Evolutionary conservation across 92 coral and sea anemone species (phyloP).

Genomic region (Phenganax subtilis): DNA sequence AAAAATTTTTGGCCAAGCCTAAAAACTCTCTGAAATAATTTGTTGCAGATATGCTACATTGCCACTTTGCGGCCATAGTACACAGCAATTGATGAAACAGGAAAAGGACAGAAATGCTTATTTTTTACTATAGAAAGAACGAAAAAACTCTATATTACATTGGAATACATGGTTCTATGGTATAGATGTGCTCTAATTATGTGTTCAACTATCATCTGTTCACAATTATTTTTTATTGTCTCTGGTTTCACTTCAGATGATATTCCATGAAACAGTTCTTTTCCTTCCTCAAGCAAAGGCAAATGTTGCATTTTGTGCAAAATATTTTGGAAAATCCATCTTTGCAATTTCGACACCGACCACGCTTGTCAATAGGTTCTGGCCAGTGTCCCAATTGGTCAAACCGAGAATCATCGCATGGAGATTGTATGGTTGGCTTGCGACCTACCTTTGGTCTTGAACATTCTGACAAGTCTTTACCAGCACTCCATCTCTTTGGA

Average conservation of each 20-base stretch:
- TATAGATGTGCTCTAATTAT: not conserved
- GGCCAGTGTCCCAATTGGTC: conserved; percentile 41
- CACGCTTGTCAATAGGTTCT: conserved; percentile 21
- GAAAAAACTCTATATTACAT: not conserved
- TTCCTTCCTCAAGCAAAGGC: conserved; percentile 36
- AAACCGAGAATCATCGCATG: conserved; percentile 18
- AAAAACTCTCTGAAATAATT: not conserved
- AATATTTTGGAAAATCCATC: conserved; percentile 24
- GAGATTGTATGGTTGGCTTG: conserved; percentile 32
- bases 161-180: not conserved
- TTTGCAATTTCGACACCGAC: conserved; percentile 36
- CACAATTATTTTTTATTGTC: not conserved
- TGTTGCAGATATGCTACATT: conserved; percentile 20
- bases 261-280: conserved; percentile 38
- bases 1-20: no score
- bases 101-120: not conserved
- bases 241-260: not conserved
- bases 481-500: not conserved
- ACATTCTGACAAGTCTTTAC: not conserved
- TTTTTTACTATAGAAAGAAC: not conserved
- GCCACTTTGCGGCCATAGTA: conserved; percentile 10
- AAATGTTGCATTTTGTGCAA: conserved; percentile 33
- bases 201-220: not conserved
- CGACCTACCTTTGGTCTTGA: conserved; percentile 5
- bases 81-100: not conserved